Conservation (phyloP, 2,888 invertebrate genomes). For the Sinopyrophorus schimmeli region DNA sequence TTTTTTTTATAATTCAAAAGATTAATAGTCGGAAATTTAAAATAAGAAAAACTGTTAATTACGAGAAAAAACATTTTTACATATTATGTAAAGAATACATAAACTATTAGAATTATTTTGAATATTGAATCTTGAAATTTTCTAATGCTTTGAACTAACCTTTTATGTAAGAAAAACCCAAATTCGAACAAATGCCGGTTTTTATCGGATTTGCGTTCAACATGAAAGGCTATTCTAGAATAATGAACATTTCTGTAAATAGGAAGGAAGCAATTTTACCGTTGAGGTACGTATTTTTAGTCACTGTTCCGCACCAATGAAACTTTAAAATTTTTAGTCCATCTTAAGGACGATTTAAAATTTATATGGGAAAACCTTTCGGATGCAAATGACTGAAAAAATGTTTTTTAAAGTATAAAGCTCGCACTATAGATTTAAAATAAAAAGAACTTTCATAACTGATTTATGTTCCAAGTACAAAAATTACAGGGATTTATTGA, state of each 20-base stretch:
- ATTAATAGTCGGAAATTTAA: too few relatives aligned
- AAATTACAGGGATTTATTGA: too few relatives aligned
- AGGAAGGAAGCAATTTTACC: slow-evolving; percentile 24
- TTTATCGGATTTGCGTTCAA: slow-evolving; percentile 17
- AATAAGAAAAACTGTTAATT: too few relatives aligned
- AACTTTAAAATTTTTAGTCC: slow-evolving; percentile 17
- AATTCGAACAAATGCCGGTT: too few relatives aligned
- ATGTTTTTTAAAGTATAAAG: slow-evolving; percentile 1
- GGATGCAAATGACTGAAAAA: slow-evolving; percentile 3
- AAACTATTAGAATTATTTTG: not conserved
- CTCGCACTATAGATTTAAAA: not conserved
- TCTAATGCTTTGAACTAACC: too few relatives aligned
- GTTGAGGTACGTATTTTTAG: slow-evolving; percentile 16
- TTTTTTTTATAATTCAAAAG: too few relatives aligned
- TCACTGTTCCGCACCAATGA: slow-evolving; percentile 21
- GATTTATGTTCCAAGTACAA: too few relatives aligned
- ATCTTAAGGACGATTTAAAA: slow-evolving; percentile 15
- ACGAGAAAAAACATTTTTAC: too few relatives aligned
- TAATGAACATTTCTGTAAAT: slow-evolving; percentile 23
- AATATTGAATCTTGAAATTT: not conserved
- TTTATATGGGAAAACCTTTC: slow-evolving; percentile 11
- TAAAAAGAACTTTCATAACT: not conserved
- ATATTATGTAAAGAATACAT: too few relatives aligned
- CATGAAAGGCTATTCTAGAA: slow-evolving; percentile 25
- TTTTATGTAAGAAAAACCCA: too few relatives aligned